These are phyloP conservation scores for Prenolepis imparis DNA, from an alignment of 2,888 invertebrate genomes.

Conservation along the genomic window DNA sequence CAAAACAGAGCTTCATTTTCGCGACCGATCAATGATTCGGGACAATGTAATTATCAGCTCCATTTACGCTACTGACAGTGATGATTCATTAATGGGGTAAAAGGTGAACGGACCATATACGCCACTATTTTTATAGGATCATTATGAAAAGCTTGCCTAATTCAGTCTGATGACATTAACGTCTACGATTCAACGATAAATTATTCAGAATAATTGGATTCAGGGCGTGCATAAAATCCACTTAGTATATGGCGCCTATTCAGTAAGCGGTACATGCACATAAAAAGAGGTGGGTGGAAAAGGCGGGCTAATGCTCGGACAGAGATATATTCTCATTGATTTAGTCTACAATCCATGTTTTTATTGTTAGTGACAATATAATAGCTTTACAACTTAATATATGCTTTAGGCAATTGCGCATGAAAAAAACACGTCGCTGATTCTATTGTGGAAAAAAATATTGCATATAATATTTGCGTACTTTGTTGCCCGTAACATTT, in stretches of 20 bases:
- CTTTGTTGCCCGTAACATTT: slow-evolving; percentile 14
- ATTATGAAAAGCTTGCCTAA: slow-evolving; percentile 74
- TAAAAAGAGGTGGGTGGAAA: slow-evolving; percentile 32
- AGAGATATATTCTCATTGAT: slow-evolving; percentile 54
- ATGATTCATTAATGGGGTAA: slow-evolving; percentile 51
- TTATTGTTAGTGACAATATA: not conserved
- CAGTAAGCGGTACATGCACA: slow-evolving; percentile 43
- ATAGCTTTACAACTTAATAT: slow-evolving; percentile 42
- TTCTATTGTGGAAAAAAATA: slow-evolving; percentile 18
- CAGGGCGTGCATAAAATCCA: slow-evolving; percentile 76
- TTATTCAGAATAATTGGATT: slow-evolving; percentile 81
- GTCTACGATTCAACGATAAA: slow-evolving; percentile 80
- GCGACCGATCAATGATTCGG: slow-evolving; percentile 37
- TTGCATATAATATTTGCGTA: slow-evolving; percentile 17
- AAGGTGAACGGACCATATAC: slow-evolving; percentile 31
- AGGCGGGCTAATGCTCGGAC: slow-evolving; percentile 53
- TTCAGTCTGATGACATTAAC: slow-evolving; percentile 77
- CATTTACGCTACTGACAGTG: slow-evolving; percentile 39
- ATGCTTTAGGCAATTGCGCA: slow-evolving; percentile 14
- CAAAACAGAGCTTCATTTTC: slow-evolving; percentile 42
- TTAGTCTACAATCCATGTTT: not conserved
- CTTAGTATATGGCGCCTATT: slow-evolving; percentile 56
- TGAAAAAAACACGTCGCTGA: not conserved
- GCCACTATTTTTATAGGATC: slow-evolving; percentile 45
- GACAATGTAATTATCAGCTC: slow-evolving; percentile 50